These are phyloP conservation scores for Hyperoplus immaculatus DNA, from an alignment of 2,797 vertebrate genomes.

Conservation along the genomic window DNA sequence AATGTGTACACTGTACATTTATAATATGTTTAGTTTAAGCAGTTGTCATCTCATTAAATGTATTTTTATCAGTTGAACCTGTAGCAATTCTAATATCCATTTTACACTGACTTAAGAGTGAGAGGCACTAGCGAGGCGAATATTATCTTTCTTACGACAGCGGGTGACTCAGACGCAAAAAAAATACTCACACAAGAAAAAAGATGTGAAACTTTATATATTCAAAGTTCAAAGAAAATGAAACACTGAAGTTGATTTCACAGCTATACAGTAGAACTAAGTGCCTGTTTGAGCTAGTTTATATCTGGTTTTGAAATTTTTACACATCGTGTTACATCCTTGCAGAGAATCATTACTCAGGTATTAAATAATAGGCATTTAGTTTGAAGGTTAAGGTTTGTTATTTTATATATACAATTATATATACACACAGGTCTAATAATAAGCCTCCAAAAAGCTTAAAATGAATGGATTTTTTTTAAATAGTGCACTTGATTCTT, in stretches of 20 bases:
- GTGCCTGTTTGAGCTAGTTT: conserved; percentile 25
- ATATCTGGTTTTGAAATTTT: conserved; percentile 5
- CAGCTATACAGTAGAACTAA: not conserved
- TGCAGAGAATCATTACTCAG: not conserved
- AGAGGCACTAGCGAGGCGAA: conserved; percentile 57
- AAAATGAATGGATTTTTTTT: too few species aligned
- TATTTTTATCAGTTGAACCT: conserved; percentile 6
- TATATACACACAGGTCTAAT: not conserved
- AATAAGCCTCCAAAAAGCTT: not conserved
- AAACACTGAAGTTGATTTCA: conserved; percentile 58
- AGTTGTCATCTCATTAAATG: not conserved
- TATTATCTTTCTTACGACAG: conserved; percentile 66
- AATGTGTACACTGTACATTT: not conserved
- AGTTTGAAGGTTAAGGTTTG: too few species aligned
- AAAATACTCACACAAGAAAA: conserved; percentile 66
- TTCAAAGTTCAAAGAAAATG: conserved; percentile 75
- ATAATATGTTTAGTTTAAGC: not conserved
- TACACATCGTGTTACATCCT: not conserved
- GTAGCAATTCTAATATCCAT: conserved; percentile 53
- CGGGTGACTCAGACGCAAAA: conserved; percentile 78
- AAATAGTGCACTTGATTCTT: too few species aligned
- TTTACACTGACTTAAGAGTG: conserved; percentile 63
- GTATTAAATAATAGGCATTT: not conserved
- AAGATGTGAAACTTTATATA: conserved; percentile 79
- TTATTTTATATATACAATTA: too few species aligned